Percentiles rank a stretch among this genome's conserved stretches.
Conservation (phyloP, 1,140 invertebrate species). For the Caenorhabditis inopinata region DNA sequence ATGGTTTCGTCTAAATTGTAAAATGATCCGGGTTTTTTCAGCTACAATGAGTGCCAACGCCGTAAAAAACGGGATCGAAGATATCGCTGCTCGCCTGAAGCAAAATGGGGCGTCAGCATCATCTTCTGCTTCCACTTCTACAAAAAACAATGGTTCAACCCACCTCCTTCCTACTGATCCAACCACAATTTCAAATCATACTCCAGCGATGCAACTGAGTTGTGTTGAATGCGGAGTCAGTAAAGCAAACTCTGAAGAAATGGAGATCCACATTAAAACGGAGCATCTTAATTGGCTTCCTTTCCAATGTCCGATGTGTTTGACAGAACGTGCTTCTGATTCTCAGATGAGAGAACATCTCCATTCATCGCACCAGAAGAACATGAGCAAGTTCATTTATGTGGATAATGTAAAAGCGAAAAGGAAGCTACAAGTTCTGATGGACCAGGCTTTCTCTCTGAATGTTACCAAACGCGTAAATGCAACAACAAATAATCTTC, state of each 20-base stretch:
- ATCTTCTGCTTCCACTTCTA: neutral
- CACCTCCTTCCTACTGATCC: neutral
- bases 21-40: too few relatives aligned
- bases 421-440: constrained; percentile 57
- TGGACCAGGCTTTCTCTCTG: constrained; percentile 54
- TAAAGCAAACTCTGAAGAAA: constrained; percentile 44
- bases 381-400: constrained; percentile 58
- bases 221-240: constrained; percentile 47
- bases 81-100: neutral
- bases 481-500: neutral
- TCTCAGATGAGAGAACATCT: constrained; percentile 64
- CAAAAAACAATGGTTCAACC: neutral
- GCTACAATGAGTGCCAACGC: neutral
- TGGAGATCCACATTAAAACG: constrained; percentile 61
- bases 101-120: neutral
- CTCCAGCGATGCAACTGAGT: constrained; percentile 37
- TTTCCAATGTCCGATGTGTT: constrained; percentile 59
- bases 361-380: constrained; percentile 62
- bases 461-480: constrained; percentile 35
- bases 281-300: constrained; percentile 66
- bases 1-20: too few relatives aligned
- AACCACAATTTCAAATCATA: constrained; percentile 33
- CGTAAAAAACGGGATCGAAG: neutral
- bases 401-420: constrained; percentile 62
- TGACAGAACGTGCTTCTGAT: constrained; percentile 56